A percentile compares a stretch with the other conserved stretches of the same genome.
These are phyloP conservation scores for Oscheius onirici DNA, from an alignment of 2,888 invertebrate species.

Conservation along the genomic window DNA sequence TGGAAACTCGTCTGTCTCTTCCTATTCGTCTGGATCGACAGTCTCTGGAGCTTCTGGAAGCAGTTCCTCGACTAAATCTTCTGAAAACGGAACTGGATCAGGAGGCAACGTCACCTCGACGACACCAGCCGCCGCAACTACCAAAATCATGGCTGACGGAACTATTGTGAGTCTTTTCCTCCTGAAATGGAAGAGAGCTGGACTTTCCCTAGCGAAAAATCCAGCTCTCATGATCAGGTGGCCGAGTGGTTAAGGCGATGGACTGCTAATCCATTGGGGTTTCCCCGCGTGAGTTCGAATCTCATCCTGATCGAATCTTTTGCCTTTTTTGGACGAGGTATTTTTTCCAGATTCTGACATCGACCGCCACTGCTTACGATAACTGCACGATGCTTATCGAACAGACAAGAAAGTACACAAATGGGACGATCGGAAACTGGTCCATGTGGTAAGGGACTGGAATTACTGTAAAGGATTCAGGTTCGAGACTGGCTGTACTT, in stretches of 20 bases:
- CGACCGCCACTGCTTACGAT: background rate
- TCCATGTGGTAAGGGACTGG: background rate
- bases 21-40: background rate
- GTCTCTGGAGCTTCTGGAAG: background rate
- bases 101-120: background rate
- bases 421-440: background rate
- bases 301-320: slow-evolving; percentile 38
- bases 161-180: background rate
- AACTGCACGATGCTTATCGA: slow-evolving; percentile 19
- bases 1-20: background rate
- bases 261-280: slow-evolving; percentile 72
- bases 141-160: slow-evolving; percentile 5
- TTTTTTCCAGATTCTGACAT: slow-evolving; percentile 1
- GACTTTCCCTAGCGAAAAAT: background rate
- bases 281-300: slow-evolving; percentile 71
- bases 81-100: background rate
- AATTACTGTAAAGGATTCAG: background rate
- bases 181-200: background rate
- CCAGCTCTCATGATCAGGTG: background rate
- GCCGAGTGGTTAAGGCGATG: background rate
- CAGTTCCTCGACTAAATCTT: background rate
- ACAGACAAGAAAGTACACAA: background rate
- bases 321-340: background rate
- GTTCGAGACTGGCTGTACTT: slow-evolving; percentile 2
- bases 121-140: background rate